Evolutionary conservation across 2,888 invertebrate species (phyloP).

Genomic region (Protophormia terraenovae): DNA sequence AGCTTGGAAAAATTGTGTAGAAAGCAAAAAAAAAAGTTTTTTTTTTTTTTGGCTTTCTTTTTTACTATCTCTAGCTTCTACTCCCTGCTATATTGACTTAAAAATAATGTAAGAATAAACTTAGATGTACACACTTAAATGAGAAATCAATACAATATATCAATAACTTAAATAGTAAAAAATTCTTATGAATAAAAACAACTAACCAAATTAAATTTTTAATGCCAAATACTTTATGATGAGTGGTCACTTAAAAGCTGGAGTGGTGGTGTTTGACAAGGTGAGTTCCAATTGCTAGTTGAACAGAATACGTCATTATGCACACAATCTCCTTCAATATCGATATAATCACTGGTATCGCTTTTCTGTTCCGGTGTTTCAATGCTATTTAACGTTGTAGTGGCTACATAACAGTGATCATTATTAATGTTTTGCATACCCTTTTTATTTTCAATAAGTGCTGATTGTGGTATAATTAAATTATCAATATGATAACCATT

Average conservation of each 20-base stretch:
- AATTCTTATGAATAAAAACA: constrained; percentile 6
- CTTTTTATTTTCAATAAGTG: background rate
- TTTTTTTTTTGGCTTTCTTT: background rate
- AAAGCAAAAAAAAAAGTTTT: constrained; percentile 33
- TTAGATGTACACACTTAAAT: background rate
- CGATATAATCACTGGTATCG: background rate
- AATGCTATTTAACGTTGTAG: background rate
- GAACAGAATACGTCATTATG: constrained; percentile 84
- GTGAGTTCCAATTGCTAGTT: constrained; percentile 82
- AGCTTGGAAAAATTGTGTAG: constrained; percentile 13
- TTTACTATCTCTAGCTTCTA: constrained; percentile 34
- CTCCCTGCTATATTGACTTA: constrained; percentile 23
- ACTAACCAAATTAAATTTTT: constrained; percentile 32
- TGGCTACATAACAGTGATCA: constrained; percentile 71
- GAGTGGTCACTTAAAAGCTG: constrained; percentile 72
- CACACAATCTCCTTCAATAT: constrained; percentile 82
- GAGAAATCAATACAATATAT: background rate
- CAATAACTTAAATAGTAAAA: background rate
- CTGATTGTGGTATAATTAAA: background rate
- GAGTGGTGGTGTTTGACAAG: constrained; percentile 73
- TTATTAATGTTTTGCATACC: constrained; percentile 29
- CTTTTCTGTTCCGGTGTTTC: background rate
- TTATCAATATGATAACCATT: constrained; percentile 45
- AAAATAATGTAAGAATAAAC: background rate
- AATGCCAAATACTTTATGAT: background rate